Evolutionary conservation across 2,888 invertebrate species (phyloP).

Genomic region (Barypeithes pellucidus): DNA sequence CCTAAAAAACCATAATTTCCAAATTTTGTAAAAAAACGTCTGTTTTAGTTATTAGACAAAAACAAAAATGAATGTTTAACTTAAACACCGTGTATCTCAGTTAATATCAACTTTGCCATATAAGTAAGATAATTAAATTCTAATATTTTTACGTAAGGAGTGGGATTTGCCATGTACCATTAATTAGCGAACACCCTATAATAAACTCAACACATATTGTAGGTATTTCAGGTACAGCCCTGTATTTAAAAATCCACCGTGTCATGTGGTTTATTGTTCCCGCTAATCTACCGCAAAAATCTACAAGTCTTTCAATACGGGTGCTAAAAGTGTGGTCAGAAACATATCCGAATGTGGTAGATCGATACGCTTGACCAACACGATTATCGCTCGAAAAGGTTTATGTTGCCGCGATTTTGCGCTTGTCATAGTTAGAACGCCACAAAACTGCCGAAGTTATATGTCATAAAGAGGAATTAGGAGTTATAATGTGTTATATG

Average conservation of each 20-base stretch:
- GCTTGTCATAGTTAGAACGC: slow-evolving; percentile 56
- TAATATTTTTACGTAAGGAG: no score
- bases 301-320: slow-evolving; percentile 46
- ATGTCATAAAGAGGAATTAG: slow-evolving; percentile 39
- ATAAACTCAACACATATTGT: no score
- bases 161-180: no score
- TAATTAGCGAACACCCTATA: no score
- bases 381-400: slow-evolving; percentile 51
- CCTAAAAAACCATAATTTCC: no score
- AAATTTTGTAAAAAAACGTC: no score
- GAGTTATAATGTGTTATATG: slow-evolving; percentile 15
- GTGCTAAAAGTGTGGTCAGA: slow-evolving; percentile 52
- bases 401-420: slow-evolving; percentile 59
- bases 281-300: slow-evolving; percentile 41
- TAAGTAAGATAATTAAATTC: no score
- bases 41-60: no score
- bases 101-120: no score
- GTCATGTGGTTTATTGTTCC: slow-evolving; percentile 44
- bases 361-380: slow-evolving; percentile 60
- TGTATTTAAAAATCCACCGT: slow-evolving; percentile 44
- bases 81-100: no score
- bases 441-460: slow-evolving; percentile 38
- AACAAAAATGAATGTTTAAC: no score
- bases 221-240: slow-evolving; percentile 12
- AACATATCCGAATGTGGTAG: slow-evolving; percentile 55